Evolutionary conservation across 2,888 invertebrate species (phyloP).

Genomic region (Hypselothyrea guttata): DNA sequence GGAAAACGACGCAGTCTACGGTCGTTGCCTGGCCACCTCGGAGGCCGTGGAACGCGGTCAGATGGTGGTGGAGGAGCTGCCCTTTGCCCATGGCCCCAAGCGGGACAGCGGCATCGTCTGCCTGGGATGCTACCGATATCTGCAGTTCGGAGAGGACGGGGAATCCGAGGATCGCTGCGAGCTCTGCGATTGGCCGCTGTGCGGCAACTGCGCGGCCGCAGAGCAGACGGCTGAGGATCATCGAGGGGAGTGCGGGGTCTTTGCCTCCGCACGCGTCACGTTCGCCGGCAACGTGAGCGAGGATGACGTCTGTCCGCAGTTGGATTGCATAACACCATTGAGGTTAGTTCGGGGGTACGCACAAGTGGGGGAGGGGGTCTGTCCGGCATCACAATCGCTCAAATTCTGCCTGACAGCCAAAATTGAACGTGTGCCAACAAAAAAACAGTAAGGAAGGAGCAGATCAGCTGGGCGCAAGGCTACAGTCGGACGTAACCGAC

Average conservation of each 20-base stretch:
- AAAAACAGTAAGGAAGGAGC: background rate
- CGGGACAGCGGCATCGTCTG: constrained; percentile 88
- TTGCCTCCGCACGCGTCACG: constrained; percentile 84
- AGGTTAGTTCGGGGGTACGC: constrained; percentile 83
- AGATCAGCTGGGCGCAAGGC: no score
- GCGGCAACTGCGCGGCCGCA: constrained; percentile 82
- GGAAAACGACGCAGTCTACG: constrained; percentile 85
- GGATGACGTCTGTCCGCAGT: constrained; percentile 85
- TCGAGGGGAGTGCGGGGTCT: constrained; percentile 87
- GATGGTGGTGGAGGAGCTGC: constrained; percentile 87
- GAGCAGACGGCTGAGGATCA: constrained; percentile 81
- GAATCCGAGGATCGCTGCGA: constrained; percentile 84
- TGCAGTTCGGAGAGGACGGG: constrained; percentile 79
- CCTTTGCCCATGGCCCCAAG: constrained; percentile 91
- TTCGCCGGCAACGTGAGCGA: constrained; percentile 85
- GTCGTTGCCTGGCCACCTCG: constrained; percentile 87
- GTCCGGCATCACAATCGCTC: background rate
- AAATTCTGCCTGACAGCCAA: constrained; percentile 28
- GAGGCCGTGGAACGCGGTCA: constrained; percentile 88
- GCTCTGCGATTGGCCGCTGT: constrained; percentile 87
- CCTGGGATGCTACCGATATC: constrained; percentile 88
- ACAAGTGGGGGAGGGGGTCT: background rate
- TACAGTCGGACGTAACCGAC: no score
- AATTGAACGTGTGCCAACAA: constrained; percentile 29
- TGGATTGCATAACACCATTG: constrained; percentile 91